Evolutionary conservation across 2,888 invertebrate species (phyloP).

Genomic region (Drosophila parthenogenetica): DNA sequence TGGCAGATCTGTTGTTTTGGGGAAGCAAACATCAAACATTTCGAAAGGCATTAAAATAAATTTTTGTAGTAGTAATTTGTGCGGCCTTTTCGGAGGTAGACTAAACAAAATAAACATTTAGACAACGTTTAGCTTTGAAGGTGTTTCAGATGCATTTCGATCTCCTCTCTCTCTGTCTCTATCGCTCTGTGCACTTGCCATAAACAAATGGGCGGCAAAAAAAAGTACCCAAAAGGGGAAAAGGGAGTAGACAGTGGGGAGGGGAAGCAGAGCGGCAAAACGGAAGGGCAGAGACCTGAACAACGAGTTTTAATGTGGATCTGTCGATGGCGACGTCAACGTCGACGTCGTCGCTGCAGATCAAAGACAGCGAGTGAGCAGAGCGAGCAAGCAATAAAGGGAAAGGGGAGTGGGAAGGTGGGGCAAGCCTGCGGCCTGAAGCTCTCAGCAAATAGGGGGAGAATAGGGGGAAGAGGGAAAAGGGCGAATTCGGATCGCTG

Average conservation of each 20-base stretch:
- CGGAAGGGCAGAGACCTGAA: slow-evolving; percentile 65
- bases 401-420: not conserved
- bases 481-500: slow-evolving; percentile 6
- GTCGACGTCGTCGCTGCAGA: slow-evolving; percentile 69
- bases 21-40: slow-evolving; percentile 72
- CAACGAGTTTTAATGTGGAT: slow-evolving; percentile 65
- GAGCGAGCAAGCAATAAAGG: slow-evolving; percentile 1
- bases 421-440: slow-evolving; percentile 15
- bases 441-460: slow-evolving; percentile 9
- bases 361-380: slow-evolving; percentile 53
- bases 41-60: slow-evolving; percentile 70
- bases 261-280: slow-evolving; percentile 35
- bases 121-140: slow-evolving; percentile 31
- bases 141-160: slow-evolving; percentile 38
- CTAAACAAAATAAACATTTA: slow-evolving; percentile 77
- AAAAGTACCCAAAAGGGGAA: slow-evolving; percentile 25
- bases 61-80: slow-evolving; percentile 52
- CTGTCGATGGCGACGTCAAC: slow-evolving; percentile 26
- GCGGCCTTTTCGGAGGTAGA: slow-evolving; percentile 74
- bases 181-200: slow-evolving; percentile 32
- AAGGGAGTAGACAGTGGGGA: slow-evolving; percentile 10
- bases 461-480: slow-evolving; percentile 4
- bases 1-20: not conserved
- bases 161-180: slow-evolving; percentile 7
- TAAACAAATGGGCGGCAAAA: slow-evolving; percentile 63